Percentiles rank a stretch among this genome's conserved stretches.
Conservation (phyloP, 1,140 invertebrate species). For the Drosophila lacertosa region DNA sequence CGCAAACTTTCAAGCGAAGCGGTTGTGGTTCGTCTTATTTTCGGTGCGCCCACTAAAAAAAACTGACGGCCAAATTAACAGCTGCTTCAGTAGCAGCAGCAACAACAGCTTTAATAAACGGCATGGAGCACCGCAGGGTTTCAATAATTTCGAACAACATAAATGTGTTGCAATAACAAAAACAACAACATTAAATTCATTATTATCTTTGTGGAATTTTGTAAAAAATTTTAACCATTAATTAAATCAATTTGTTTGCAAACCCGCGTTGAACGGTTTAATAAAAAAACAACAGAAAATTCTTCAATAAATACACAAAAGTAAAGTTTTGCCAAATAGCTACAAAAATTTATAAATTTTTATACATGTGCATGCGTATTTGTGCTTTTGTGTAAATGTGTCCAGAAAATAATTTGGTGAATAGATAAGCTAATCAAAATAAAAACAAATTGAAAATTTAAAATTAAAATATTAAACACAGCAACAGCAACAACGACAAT, state of each 20-base stretch:
- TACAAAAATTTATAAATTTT: slow-evolving; percentile 5
- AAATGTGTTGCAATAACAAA: slow-evolving; percentile 50
- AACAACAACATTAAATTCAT: slow-evolving; percentile 23
- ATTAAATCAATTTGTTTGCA: slow-evolving; percentile 24
- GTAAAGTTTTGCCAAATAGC: slow-evolving; percentile 9
- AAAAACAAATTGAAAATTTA: slow-evolving; percentile 9
- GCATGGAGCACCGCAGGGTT: slow-evolving; percentile 36
- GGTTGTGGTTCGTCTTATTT: slow-evolving; percentile 58
- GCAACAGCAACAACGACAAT: slow-evolving; percentile 10
- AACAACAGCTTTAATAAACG: slow-evolving; percentile 38
- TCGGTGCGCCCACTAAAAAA: slow-evolving; percentile 26
- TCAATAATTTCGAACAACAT: slow-evolving; percentile 41
- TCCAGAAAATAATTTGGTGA: slow-evolving; percentile 4
- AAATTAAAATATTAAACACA: slow-evolving; percentile 14
- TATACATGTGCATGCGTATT: slow-evolving; percentile 14
- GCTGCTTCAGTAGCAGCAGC: slow-evolving; percentile 37
- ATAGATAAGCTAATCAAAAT: slow-evolving; percentile 12
- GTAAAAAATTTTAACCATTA: slow-evolving; percentile 55
- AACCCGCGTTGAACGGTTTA: slow-evolving; percentile 42
- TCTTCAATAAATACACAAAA: slow-evolving; percentile 2
- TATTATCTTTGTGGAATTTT: slow-evolving; percentile 47
- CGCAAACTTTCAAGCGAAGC: slow-evolving; percentile 75
- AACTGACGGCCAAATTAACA: slow-evolving; percentile 47
- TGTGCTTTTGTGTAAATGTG: slow-evolving; percentile 40
- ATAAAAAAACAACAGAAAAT: slow-evolving; percentile 32